Evolutionary conservation across 2,113 vertebrate genomes (phyloP).

Genomic region (Illadopsis cleaveri): DNA sequence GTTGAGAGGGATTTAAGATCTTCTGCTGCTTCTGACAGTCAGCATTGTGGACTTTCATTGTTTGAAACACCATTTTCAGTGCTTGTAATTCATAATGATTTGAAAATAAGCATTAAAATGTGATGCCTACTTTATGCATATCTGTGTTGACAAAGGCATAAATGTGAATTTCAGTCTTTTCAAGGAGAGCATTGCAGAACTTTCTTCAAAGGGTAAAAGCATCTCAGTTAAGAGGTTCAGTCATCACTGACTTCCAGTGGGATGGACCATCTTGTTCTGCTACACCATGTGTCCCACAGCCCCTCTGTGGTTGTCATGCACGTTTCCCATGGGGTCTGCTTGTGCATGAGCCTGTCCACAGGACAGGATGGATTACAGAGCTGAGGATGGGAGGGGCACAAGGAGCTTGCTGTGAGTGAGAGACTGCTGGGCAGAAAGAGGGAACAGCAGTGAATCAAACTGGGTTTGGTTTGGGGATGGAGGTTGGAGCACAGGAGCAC

Average conservation of each 20-base stretch:
- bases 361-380: background rate
- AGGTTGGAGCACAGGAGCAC: background rate
- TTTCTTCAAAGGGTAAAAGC: background rate
- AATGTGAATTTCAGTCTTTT: background rate
- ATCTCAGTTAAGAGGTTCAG: background rate
- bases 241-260: background rate
- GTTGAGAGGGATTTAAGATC: background rate
- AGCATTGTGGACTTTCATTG: background rate
- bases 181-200: background rate
- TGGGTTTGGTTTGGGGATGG: background rate
- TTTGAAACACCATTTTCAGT: background rate
- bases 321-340: rapidly evolving
- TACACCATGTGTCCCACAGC: rapidly evolving
- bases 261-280: background rate
- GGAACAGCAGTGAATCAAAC: background rate
- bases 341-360: rapidly evolving
- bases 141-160: background rate
- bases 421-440: background rate
- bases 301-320: too few relatives aligned
- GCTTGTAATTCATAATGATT: background rate
- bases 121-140: background rate
- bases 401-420: background rate
- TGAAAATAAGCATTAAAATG: background rate
- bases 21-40: background rate
- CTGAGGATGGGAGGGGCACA: background rate